These are phyloP conservation scores for Xiphophorus birchmanni DNA, from an alignment of 2,797 vertebrate species.

Conservation along the genomic window DNA sequence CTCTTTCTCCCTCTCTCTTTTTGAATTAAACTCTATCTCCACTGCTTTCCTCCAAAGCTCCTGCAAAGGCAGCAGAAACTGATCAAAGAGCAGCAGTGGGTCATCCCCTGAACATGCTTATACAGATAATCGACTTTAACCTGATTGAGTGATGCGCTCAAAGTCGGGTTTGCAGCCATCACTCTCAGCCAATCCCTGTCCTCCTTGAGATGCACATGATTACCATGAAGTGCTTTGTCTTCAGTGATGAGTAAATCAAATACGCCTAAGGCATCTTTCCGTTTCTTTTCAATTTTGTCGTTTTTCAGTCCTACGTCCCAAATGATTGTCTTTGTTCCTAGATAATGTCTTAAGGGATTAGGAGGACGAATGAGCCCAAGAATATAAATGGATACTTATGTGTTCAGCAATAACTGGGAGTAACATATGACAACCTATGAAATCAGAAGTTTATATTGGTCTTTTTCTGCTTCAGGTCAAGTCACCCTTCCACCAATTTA, in stretches of 20 bases:
- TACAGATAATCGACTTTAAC: slow-evolving; percentile 47
- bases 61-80: slow-evolving; percentile 30
- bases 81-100: slow-evolving; percentile 55
- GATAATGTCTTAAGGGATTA: slow-evolving; percentile 8
- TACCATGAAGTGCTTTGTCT: slow-evolving; percentile 29
- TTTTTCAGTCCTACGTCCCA: slow-evolving; percentile 13
- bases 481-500: not conserved
- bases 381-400: slow-evolving; percentile 6
- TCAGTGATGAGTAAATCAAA: slow-evolving; percentile 47
- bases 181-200: slow-evolving; percentile 33
- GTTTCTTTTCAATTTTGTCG: slow-evolving; percentile 42
- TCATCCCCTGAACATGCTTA: slow-evolving; percentile 59
- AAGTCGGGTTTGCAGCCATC: slow-evolving; percentile 28
- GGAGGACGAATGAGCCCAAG: not conserved
- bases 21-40: slow-evolving; percentile 7
- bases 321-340: slow-evolving; percentile 29
- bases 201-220: slow-evolving; percentile 12
- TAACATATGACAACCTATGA: not conserved
- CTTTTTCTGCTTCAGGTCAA: not conserved
- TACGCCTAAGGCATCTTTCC: not conserved
- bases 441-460: not conserved
- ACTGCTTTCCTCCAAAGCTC: slow-evolving; percentile 31
- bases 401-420: not conserved
- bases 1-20: not conserved
- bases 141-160: slow-evolving; percentile 62